phyloP scores from a whole-genome alignment of 2,113 vertebrate species.

The Vimba vimba region DNA sequence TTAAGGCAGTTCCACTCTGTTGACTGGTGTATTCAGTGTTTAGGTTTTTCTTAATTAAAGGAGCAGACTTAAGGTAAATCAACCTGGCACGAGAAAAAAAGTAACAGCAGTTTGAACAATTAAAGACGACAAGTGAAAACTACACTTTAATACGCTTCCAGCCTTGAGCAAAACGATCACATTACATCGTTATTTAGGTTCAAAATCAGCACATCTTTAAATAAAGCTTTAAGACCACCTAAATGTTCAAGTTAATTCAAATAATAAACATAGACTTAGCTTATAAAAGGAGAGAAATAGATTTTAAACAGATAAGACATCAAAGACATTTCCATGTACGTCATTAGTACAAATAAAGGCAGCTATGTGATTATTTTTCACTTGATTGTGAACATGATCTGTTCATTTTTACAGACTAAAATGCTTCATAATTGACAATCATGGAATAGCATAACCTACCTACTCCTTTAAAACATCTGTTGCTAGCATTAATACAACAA shows the following conservation, averaged over 20 bases:
- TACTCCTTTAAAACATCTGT: not conserved
- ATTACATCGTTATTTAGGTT: slow-evolving; percentile 69
- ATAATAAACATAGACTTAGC: slow-evolving; percentile 50
- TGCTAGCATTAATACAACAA: not conserved
- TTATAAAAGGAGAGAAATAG: slow-evolving; percentile 60
- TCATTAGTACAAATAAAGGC: slow-evolving; percentile 26
- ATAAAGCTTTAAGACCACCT: slow-evolving; percentile 46
- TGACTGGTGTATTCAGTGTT: not conserved
- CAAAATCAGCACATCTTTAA: slow-evolving; percentile 62
- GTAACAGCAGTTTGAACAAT: not conserved
- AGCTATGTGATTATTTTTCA: slow-evolving; percentile 4
- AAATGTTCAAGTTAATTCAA: slow-evolving; percentile 36
- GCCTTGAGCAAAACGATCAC: slow-evolving; percentile 27
- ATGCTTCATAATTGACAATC: slow-evolving; percentile 4
- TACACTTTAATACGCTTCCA: not conserved
- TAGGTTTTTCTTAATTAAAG: not conserved
- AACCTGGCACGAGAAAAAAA: not conserved
- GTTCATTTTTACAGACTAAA: not conserved
- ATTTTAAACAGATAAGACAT: not conserved
- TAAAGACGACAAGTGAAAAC: not conserved
- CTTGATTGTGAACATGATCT: not conserved
- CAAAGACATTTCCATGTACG: not conserved
- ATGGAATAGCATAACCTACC: slow-evolving; percentile 3
- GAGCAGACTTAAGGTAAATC: not conserved
- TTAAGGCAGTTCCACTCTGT: not conserved